Conservation (phyloP, 2,888 invertebrate genomes). For the Monoplex corrugatus region DNA sequence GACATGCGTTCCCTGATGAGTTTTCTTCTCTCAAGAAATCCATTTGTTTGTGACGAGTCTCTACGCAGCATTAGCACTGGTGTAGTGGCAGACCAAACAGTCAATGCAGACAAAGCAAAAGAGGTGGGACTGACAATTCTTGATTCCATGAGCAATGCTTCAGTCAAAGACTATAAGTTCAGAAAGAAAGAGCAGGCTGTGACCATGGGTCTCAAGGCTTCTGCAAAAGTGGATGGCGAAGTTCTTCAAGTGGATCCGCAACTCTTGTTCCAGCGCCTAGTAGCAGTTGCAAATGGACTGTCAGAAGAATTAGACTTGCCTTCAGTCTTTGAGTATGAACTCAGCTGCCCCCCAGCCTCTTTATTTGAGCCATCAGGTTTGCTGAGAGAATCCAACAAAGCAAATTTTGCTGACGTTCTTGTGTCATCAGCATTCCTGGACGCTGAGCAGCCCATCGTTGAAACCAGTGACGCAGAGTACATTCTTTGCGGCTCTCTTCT, state of each 20-base stretch:
- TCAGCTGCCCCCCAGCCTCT: conserved; percentile 51
- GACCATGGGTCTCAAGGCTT: conserved; percentile 50
- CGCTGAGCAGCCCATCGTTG: background rate
- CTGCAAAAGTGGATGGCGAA: conserved; percentile 46
- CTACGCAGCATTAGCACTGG: conserved; percentile 60
- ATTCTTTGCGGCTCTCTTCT: conserved; percentile 57
- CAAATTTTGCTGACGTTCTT: conserved; percentile 56
- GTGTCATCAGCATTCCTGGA: background rate
- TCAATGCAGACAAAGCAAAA: conserved; percentile 55
- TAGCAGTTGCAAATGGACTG: conserved; percentile 41
- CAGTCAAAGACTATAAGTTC: conserved; percentile 50
- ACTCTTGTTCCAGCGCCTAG: conserved; percentile 58
- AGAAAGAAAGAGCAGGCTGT: conserved; percentile 54
- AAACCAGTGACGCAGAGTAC: background rate
- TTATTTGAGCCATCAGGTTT: conserved; percentile 55
- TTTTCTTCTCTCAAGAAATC: conserved; percentile 53
- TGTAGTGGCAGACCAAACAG: conserved; percentile 50
- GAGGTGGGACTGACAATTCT: conserved; percentile 53
- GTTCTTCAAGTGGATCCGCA: conserved; percentile 53
- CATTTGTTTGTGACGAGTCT: conserved; percentile 47
- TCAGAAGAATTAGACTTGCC: background rate
- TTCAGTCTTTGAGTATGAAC: conserved; percentile 56
- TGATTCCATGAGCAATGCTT: conserved; percentile 50
- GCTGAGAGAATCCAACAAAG: conserved; percentile 51
- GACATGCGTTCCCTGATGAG: conserved; percentile 50